Evolutionary conservation across 1,140 invertebrate species (phyloP).

Genomic region (Drosophila paulistorum): DNA sequence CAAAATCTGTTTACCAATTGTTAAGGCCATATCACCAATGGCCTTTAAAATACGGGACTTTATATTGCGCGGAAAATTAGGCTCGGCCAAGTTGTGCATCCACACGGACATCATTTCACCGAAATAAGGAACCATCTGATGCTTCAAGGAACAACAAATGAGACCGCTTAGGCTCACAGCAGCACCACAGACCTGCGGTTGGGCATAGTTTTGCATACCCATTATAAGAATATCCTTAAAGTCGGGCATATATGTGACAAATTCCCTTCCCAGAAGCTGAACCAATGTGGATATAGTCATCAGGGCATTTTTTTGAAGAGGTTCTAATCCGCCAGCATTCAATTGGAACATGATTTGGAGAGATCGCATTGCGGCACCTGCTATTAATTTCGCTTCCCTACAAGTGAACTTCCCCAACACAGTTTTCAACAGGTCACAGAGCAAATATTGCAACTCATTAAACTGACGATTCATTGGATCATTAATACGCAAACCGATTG

Average conservation of each 20-base stretch:
- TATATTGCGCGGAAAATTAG: slow-evolving; percentile 94
- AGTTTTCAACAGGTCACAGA: slow-evolving; percentile 98
- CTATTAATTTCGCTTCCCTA: slow-evolving; percentile 97
- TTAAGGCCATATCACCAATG: slow-evolving; percentile 98
- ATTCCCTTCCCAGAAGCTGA: slow-evolving; percentile 95
- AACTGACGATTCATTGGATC: slow-evolving; percentile 95
- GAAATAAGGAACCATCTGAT: slow-evolving; percentile 92
- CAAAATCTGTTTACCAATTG: slow-evolving; percentile 94
- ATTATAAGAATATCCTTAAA: slow-evolving; percentile 96
- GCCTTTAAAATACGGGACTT: slow-evolving; percentile 98
- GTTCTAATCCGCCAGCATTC: slow-evolving; percentile 93
- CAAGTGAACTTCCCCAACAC: slow-evolving; percentile 93
- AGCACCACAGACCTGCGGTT: slow-evolving; percentile 96
- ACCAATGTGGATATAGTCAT: slow-evolving; percentile 98
- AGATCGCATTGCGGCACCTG: slow-evolving; percentile 98
- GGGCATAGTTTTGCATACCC: slow-evolving; percentile 95
- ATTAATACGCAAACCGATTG: slow-evolving; percentile 95
- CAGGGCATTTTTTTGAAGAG: slow-evolving; percentile 98
- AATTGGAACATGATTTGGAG: slow-evolving; percentile 94
- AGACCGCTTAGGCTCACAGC: slow-evolving; percentile 97
- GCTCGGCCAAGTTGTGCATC: slow-evolving; percentile 94
- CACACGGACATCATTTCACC: slow-evolving; percentile 97
- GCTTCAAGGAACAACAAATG: slow-evolving; percentile 94
- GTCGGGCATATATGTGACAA: slow-evolving; percentile 98
- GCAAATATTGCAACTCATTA: slow-evolving; percentile 97